A percentile compares a stretch with the other conserved stretches of the same genome.
phyloP scores from a whole-genome alignment of 2,888 invertebrate species.

The Chaitophorus viminalis region DNA sequence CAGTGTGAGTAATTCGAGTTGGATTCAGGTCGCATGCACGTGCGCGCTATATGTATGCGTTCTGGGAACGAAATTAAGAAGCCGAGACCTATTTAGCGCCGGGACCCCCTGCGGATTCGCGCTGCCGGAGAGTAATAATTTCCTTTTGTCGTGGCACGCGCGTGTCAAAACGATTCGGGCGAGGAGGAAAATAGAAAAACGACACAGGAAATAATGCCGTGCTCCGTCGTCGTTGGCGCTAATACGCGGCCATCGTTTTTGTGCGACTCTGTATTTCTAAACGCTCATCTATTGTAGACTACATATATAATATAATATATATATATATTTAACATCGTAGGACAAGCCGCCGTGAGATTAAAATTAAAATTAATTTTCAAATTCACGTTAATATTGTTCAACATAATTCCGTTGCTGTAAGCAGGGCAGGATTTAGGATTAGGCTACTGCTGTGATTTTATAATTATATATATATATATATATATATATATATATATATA shows the following conservation, averaged over 20 bases:
- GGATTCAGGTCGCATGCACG: neutral
- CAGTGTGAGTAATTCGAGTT: neutral
- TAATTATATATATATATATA: too few relatives aligned
- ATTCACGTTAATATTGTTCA: too few relatives aligned
- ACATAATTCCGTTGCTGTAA: too few relatives aligned
- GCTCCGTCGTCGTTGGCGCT: neutral
- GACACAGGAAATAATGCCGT: neutral
- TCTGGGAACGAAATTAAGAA: neutral
- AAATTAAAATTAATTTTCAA: too few relatives aligned
- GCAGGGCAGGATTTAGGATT: too few relatives aligned
- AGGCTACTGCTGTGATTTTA: too few relatives aligned
- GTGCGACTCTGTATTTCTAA: neutral
- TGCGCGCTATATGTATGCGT: too few relatives aligned
- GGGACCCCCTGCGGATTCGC: neutral
- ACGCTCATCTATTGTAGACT: too few relatives aligned
- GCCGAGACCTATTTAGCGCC: neutral
- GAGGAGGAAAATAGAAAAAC: neutral
- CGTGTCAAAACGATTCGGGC: neutral
- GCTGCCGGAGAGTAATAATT: neutral
- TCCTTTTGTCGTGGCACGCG: neutral
- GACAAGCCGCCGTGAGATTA: too few relatives aligned
- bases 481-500: too few relatives aligned
- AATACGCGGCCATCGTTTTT: neutral
- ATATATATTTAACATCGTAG: too few relatives aligned
- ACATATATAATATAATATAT: too few relatives aligned